A percentile compares a stretch with the other conserved stretches of the same genome.
Conservation (phyloP, 2,113 vertebrate genomes). For the Propithecus coquereli region DNA sequence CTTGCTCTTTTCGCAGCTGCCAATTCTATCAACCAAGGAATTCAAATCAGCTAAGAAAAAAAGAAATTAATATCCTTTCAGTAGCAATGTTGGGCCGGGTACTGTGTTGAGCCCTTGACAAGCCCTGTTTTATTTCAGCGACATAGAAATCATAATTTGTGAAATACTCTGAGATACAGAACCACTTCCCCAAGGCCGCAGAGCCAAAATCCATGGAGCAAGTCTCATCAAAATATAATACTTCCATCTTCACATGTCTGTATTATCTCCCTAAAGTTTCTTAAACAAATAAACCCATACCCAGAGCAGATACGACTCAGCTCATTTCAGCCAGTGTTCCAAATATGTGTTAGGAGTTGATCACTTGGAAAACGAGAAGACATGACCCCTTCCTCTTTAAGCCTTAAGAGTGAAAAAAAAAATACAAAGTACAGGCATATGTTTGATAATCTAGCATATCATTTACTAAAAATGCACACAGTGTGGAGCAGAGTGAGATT, state of each 20-base stretch:
- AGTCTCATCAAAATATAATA: neutral
- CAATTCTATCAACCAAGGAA: neutral
- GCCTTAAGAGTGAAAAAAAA: neutral
- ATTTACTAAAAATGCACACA: neutral
- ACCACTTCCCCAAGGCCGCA: fast-evolving
- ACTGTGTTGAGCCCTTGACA: neutral
- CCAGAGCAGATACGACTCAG: neutral
- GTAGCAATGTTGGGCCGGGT: neutral
- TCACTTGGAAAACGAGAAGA: neutral
- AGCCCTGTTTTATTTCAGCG: neutral
- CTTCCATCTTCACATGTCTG: neutral
- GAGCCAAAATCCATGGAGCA: neutral
- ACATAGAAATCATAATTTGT: neutral
- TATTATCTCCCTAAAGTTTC: neutral
- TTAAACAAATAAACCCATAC: neutral
- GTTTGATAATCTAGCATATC: neutral
- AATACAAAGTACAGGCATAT: neutral
- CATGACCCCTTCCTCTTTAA: neutral
- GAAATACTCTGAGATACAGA: neutral
- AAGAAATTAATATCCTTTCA: neutral
- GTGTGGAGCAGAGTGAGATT: neutral
- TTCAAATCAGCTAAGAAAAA: neutral
- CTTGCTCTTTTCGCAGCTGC: neutral
- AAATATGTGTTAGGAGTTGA: neutral
- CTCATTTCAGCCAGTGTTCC: neutral